Percentiles rank a stretch among this genome's conserved stretches.
Evolutionary conservation across 2,888 invertebrate species (phyloP).

Genomic region (Megastigmus dorsalis): DNA sequence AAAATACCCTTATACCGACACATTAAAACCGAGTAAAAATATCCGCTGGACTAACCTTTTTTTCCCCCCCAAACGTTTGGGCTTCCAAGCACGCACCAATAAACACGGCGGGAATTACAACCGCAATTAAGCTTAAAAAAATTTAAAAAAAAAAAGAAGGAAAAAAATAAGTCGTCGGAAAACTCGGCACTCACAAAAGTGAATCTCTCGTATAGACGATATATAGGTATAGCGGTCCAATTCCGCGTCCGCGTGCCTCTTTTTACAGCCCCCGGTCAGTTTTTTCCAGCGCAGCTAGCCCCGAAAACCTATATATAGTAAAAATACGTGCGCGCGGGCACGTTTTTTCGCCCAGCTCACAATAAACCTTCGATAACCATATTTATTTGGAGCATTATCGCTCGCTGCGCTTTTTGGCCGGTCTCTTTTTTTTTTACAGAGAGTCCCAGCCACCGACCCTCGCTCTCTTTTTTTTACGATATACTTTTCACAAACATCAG

Average conservation of each 20-base stretch:
- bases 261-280: not conserved
- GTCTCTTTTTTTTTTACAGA: conserved; percentile 25
- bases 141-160: not conserved
- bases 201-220: not conserved
- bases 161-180: conserved; percentile 8
- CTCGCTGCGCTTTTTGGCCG: not conserved
- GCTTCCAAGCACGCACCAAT: not conserved
- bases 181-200: no score
- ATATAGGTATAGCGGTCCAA: not conserved
- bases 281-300: not conserved
- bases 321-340: conserved; percentile 14
- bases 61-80: no score
- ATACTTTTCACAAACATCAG: conserved; percentile 13
- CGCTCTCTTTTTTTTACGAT: conserved; percentile 30
- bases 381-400: conserved; percentile 47
- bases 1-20: not conserved
- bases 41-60: not conserved
- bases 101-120: conserved; percentile 1
- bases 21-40: conserved; percentile 1
- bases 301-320: conserved; percentile 20
- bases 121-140: conserved; percentile 38
- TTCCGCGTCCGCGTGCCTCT: conserved; percentile 30
- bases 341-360: not conserved
- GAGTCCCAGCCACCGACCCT: no score
- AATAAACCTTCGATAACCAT: conserved; percentile 42